phyloP scores from a whole-genome alignment of 2,888 invertebrate genomes.

The Mallateleia sp. region DNA sequence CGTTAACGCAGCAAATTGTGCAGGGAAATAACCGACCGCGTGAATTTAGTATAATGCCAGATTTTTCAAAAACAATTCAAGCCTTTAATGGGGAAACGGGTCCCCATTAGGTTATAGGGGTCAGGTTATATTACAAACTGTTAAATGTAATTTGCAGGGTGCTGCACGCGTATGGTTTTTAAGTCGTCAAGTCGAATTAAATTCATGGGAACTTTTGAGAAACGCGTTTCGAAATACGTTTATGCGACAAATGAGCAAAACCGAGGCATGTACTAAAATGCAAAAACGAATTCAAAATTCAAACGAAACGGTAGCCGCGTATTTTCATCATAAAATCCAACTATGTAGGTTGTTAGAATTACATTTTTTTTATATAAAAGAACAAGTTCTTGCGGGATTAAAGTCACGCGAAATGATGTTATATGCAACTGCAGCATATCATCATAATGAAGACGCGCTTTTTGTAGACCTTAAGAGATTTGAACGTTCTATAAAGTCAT shows the following conservation, averaged over 20 bases:
- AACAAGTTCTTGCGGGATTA: slow-evolving; percentile 48
- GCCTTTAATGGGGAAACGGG: slow-evolving; percentile 50
- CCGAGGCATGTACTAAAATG: slow-evolving; percentile 69
- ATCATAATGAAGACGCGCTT: slow-evolving; percentile 37
- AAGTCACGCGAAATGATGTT: slow-evolving; percentile 60
- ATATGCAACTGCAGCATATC: slow-evolving; percentile 44
- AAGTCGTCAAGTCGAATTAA: slow-evolving; percentile 43
- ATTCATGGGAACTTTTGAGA: slow-evolving; percentile 59
- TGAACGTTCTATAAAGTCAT: slow-evolving; percentile 32
- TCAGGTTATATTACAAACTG: slow-evolving; percentile 63
- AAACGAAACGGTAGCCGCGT: slow-evolving; percentile 57
- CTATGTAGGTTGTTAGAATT: slow-evolving; percentile 57
- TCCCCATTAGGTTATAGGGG: too few species aligned
- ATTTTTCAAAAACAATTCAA: slow-evolving; percentile 24
- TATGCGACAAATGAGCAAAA: slow-evolving; percentile 43
- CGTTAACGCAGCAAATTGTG: not conserved
- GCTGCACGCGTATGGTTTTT: slow-evolving; percentile 67
- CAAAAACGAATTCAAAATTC: slow-evolving; percentile 48
- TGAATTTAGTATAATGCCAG: slow-evolving; percentile 1
- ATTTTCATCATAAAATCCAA: slow-evolving; percentile 67
- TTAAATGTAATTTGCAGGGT: slow-evolving; percentile 60
- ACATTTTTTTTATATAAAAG: slow-evolving; percentile 49
- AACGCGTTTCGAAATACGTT: slow-evolving; percentile 56
- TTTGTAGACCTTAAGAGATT: slow-evolving; percentile 51
- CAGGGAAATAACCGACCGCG: not conserved